A percentile compares a stretch with the other conserved stretches of the same genome.
phyloP scores from a whole-genome alignment of 2,888 invertebrate genomes.

The Nomada fucata region DNA sequence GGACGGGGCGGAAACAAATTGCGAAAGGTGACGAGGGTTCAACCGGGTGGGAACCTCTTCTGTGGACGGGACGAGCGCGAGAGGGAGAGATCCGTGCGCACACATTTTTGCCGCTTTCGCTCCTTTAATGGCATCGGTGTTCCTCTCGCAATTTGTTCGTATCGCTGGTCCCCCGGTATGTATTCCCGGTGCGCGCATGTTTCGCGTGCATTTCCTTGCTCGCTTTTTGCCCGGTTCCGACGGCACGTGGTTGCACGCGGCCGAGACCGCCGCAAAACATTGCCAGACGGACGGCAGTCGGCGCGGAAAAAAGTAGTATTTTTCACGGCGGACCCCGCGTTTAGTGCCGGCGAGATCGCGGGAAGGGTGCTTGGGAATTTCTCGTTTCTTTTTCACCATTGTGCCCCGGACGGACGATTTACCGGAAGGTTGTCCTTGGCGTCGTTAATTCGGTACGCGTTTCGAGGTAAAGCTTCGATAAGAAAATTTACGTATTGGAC shows the following conservation, averaged over 20 bases:
- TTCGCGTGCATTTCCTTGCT: constrained; percentile 52
- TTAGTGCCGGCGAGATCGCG: background rate
- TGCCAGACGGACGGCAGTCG: background rate
- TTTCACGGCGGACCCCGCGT: constrained; percentile 6
- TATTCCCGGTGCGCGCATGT: constrained; percentile 28
- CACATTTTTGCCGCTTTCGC: constrained; percentile 80
- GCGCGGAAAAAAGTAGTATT: constrained; percentile 41
- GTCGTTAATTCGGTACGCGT: too few relatives aligned
- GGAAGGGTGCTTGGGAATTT: too few relatives aligned
- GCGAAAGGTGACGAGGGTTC: constrained; percentile 60
- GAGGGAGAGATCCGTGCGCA: constrained; percentile 45
- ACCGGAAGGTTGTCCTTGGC: too few relatives aligned
- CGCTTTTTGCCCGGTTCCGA: constrained; percentile 47
- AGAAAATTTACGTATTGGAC: too few relatives aligned
- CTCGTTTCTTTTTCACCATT: too few relatives aligned
- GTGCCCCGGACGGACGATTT: too few relatives aligned
- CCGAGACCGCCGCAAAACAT: constrained; percentile 9
- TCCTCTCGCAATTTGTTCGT: constrained; percentile 75
- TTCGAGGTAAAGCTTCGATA: too few relatives aligned
- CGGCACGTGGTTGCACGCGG: constrained; percentile 48
- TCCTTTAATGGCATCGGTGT: constrained; percentile 79
- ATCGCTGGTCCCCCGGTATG: constrained; percentile 59
- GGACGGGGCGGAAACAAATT: constrained; percentile 64
- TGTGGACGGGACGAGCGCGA: constrained; percentile 20
- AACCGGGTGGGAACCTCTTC: constrained; percentile 34